Percentiles rank a stretch among this genome's conserved stretches.
Evolutionary conservation across 2,888 invertebrate species (phyloP).

Genomic region (Synanthedon formicaeformis): DNA sequence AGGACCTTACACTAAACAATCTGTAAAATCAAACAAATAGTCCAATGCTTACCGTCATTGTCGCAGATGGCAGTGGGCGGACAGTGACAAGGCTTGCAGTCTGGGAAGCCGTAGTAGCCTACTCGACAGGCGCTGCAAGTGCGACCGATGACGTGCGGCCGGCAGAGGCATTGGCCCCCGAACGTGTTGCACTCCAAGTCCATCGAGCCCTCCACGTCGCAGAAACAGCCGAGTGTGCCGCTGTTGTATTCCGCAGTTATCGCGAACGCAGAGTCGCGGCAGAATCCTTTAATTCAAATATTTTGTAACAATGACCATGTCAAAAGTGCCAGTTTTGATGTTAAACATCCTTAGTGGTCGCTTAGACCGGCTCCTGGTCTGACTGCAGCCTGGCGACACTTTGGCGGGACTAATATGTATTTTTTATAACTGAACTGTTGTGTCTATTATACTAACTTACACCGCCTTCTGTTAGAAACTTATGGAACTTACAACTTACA

Average conservation of each 20-base stretch:
- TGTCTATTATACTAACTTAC: too few species aligned
- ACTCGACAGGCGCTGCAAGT: conserved; percentile 87
- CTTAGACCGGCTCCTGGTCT: too few species aligned
- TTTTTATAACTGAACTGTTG: too few species aligned
- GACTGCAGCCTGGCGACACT: too few species aligned
- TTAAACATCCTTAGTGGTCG: too few species aligned
- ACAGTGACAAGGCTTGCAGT: conserved; percentile 90
- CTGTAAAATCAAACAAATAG: background rate
- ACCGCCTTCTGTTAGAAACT: too few species aligned
- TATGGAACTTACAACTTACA: too few species aligned
- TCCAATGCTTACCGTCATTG: conserved; percentile 54
- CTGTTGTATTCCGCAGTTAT: conserved; percentile 95
- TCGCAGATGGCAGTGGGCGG: conserved; percentile 87
- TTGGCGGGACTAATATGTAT: too few species aligned
- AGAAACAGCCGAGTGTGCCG: conserved; percentile 90
- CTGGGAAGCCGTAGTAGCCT: conserved; percentile 95
- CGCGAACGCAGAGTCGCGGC: conserved; percentile 91
- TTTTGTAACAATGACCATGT: too few species aligned
- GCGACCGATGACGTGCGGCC: conserved; percentile 92
- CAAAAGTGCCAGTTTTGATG: too few species aligned
- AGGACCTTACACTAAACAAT: background rate
- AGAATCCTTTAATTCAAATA: conserved; percentile 75
- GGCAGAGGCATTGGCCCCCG: conserved; percentile 97
- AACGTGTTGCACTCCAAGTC: conserved; percentile 90
- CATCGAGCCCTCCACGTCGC: conserved; percentile 88